Base-by-base conservation (phyloP, 30 jellyfish, hydroid and myxozoan species). In the Rhopilema esculentum region DNA sequence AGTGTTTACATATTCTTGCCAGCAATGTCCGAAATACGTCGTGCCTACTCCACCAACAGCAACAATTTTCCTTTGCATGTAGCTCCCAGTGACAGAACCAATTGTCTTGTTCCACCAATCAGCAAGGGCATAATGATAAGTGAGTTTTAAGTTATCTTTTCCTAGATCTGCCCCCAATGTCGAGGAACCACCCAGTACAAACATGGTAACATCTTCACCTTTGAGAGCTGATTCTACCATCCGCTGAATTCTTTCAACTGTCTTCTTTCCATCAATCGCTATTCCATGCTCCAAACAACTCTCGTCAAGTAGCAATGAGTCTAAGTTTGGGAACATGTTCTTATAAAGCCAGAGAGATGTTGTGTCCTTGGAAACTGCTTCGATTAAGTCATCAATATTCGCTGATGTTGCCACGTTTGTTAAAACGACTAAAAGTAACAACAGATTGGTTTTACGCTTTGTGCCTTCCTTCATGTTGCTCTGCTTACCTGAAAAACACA, bases 31-130 rank as follows among this genome's bases (percentile, higher is more conserved):
- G 51, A 96, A 96, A 72, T 96, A 96, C 6, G 88, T 63, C 15
- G 98, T 89, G 1, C 97, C 94, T 8, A 91, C 97, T 16, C 98
- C 99, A 18, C 99, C 99, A 0, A 91, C 98, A 16, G 99, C 98
- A 2, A 96, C 86, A 19, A 87, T 92, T 48, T 87, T 93, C 25
- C 93, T 87, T 8, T 49, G 53, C 97, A 94, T 89, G 19, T 65
- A 30, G 49, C 97, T 94, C 20, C 93, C 89, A 27, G 99, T 96
- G 24, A 88, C 67, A 2, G 84, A 23, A 15, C 98, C 98, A 0
- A 96, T 63, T 40, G 98, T 87, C 49, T 82, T 66, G 62, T 91
- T 90, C 99, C 99, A 96, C 99, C 99, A 96, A 71, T 96, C 87
- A 62, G 98, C 97, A 24, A 96, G 90, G 2, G 97, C 96, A 77